Conservation (phyloP, 2,113 vertebrate species). For the Lanius collurio region DNA sequence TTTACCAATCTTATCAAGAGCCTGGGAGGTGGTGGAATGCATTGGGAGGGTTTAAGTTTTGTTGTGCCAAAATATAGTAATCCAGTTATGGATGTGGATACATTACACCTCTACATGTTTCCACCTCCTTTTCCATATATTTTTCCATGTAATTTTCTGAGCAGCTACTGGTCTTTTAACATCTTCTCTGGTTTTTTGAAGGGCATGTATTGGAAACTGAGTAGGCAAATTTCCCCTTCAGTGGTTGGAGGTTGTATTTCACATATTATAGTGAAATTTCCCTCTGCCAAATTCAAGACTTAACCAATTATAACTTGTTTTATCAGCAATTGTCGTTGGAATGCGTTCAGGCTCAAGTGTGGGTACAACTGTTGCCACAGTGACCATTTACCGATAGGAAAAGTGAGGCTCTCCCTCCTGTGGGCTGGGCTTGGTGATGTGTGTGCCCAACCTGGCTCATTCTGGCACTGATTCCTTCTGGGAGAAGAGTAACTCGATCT, state of each 20-base stretch:
- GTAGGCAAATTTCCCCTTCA: not conserved
- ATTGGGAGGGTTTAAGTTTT: not conserved
- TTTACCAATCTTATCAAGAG: not conserved
- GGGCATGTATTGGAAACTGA: not conserved
- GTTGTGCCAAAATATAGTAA: not conserved
- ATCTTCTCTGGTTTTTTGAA: not conserved
- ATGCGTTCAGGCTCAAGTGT: not conserved
- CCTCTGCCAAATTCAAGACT: not conserved
- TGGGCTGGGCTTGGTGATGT: not conserved
- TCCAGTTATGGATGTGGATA: not conserved
- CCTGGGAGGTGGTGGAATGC: not conserved
- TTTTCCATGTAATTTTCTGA: not conserved
- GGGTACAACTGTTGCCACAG: not conserved
- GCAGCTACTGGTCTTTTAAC: not conserved
- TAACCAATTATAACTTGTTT: not conserved
- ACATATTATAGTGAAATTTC: not conserved
- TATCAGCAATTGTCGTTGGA: not conserved
- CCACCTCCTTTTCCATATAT: not conserved
- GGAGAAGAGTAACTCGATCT: not conserved
- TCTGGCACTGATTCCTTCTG: not conserved
- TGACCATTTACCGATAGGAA: not conserved
- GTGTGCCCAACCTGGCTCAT: not conserved
- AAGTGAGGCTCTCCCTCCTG: not conserved
- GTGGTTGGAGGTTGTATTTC: not conserved
- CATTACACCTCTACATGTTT: no score